Percentiles rank a stretch among this genome's conserved stretches.
These are phyloP conservation scores for Pantherophis guttatus DNA, from an alignment of 2,113 vertebrate genomes.

Conservation along the genomic window DNA sequence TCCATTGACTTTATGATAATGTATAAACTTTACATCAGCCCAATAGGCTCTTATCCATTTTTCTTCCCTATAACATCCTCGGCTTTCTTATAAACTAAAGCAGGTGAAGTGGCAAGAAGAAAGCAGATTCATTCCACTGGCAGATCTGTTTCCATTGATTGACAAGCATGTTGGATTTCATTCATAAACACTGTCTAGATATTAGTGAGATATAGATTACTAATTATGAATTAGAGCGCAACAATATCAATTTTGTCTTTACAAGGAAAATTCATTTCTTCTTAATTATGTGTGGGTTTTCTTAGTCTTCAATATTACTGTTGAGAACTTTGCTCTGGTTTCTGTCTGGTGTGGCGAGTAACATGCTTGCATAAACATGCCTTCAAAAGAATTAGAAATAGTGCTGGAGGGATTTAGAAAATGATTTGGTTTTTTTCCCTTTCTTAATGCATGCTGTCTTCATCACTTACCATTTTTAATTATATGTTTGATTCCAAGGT, in stretches of 20 bases:
- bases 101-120: background rate
- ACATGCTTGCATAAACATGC: constrained; percentile 15
- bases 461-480: background rate
- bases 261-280: constrained; percentile 12
- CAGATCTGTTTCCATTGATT: background rate
- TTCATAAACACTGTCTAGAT: background rate
- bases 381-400: constrained; percentile 16
- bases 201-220: background rate
- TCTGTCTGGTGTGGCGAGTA: constrained; percentile 23
- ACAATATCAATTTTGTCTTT: constrained; percentile 25
- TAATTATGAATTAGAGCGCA: constrained; percentile 3
- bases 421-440: background rate
- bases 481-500: background rate
- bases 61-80: background rate
- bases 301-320: background rate
- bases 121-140: background rate
- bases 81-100: background rate
- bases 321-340: constrained; percentile 19
- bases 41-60: background rate
- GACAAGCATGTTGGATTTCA: background rate
- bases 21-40: background rate
- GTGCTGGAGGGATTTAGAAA: constrained; percentile 1
- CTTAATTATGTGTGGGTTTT: background rate
- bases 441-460: background rate
- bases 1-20: background rate